Conservation (phyloP, 2,113 vertebrate species). For the Phylloscopus trochiloides region DNA sequence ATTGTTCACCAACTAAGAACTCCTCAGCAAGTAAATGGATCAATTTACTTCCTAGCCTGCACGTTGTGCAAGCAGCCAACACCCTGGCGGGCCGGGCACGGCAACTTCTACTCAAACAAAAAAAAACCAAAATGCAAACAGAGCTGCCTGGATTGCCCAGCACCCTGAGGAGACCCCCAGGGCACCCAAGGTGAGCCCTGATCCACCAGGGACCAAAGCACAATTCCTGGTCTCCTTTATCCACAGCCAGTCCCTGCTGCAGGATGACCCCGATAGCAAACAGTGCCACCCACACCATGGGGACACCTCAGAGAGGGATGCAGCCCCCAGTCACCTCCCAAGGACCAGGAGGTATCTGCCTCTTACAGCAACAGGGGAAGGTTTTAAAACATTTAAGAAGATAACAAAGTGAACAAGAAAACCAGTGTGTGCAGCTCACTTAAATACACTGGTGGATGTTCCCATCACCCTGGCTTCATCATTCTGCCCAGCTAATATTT, state of each 20-base stretch:
- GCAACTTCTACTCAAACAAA: neutral
- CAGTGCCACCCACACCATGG: fast-evolving
- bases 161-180: neutral
- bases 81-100: neutral
- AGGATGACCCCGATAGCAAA: fast-evolving
- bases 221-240: neutral
- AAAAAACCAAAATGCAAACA: neutral
- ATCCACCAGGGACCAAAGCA: fast-evolving
- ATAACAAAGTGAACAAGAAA: neutral
- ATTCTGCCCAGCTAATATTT: neutral
- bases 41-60: neutral
- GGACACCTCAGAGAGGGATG: neutral
- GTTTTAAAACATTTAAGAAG: neutral
- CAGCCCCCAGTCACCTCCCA: neutral
- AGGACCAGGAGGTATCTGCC: neutral
- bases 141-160: neutral
- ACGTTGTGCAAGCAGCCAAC: neutral
- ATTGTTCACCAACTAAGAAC: neutral
- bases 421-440: neutral
- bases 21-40: neutral
- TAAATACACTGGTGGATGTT: fast-evolving
- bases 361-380: neutral
- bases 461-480: neutral
- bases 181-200: neutral
- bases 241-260: neutral